Percentiles rank a stretch among this genome's conserved stretches.
Evolutionary conservation across 2,888 invertebrate genomes (phyloP).

Genomic region (Meghimatium bilineatum): DNA sequence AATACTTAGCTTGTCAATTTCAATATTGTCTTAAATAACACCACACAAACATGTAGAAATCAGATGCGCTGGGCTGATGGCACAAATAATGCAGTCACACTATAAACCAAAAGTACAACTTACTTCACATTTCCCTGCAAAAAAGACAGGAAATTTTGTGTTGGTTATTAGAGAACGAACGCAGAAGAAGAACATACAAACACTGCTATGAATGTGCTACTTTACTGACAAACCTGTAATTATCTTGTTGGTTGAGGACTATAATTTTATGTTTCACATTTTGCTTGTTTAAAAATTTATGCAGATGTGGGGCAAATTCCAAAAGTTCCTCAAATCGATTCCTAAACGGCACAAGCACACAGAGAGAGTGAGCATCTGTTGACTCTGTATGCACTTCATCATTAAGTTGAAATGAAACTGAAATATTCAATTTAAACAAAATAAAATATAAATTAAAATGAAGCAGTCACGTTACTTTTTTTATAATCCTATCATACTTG

Average conservation of each 20-base stretch:
- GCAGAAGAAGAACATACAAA: too few species aligned
- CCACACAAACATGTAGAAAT: too few species aligned
- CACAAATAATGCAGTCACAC: too few species aligned
- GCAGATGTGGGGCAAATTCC: slow-evolving; percentile 93
- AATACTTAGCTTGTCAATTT: too few species aligned
- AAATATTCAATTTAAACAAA: background rate
- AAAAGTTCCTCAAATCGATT: slow-evolving; percentile 97
- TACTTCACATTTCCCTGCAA: too few species aligned
- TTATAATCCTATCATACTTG: too few species aligned
- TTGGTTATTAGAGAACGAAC: too few species aligned
- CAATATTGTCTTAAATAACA: too few species aligned
- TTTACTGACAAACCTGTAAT: slow-evolving; percentile 66
- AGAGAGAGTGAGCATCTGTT: slow-evolving; percentile 79
- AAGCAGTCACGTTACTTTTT: too few species aligned
- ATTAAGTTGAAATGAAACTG: slow-evolving; percentile 12
- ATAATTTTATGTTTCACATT: slow-evolving; percentile 89
- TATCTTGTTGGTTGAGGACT: slow-evolving; percentile 89
- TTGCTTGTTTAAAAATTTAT: slow-evolving; percentile 88
- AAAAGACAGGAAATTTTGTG: too few species aligned
- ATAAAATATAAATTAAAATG: background rate
- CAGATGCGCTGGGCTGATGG: too few species aligned
- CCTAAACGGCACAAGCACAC: slow-evolving; percentile 94
- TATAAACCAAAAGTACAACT: too few species aligned
- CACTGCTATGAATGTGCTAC: background rate
- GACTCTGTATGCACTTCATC: background rate